Evolutionary conservation across 1,140 invertebrate genomes (phyloP).

Genomic region (Eupristina koningsbergeri): DNA sequence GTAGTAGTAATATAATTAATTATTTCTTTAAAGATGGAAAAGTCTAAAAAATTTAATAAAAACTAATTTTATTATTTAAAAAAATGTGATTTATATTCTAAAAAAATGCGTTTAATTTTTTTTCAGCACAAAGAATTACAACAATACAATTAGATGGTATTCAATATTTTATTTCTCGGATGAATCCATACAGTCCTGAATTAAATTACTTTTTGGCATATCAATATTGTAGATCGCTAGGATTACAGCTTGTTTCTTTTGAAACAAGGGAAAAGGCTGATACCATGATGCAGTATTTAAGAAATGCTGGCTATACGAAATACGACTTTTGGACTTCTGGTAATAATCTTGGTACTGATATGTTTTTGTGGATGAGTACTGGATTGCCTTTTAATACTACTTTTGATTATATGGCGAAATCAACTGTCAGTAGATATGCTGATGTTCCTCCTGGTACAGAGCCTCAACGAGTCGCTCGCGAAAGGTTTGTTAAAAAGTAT

Average conservation of each 20-base stretch:
- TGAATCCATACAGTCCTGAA: conserved; percentile 90
- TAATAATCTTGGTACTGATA: conserved; percentile 87
- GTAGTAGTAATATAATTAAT: no score
- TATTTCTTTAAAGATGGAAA: no score
- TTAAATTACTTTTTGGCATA: conserved; percentile 91
- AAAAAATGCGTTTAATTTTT: no score
- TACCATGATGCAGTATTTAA: conserved; percentile 85
- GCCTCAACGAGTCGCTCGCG: conserved; percentile 82
- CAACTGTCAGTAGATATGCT: conserved; percentile 63
- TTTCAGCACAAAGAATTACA: conserved; percentile 86
- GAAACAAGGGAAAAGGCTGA: conserved; percentile 90
- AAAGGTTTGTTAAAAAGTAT: conserved; percentile 76
- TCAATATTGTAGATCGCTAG: conserved; percentile 89
- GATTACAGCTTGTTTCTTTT: conserved; percentile 87
- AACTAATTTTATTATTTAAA: no score
- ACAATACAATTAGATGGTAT: conserved; percentile 88
- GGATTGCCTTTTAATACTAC: conserved; percentile 89
- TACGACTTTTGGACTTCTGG: conserved; percentile 92
- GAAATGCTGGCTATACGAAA: conserved; percentile 85
- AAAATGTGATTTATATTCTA: no score
- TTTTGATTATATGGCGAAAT: conserved; percentile 83
- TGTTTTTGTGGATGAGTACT: conserved; percentile 92
- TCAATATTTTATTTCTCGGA: conserved; percentile 89
- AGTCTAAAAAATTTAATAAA: no score
- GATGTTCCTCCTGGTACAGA: conserved; percentile 76